A percentile compares a stretch with the other conserved stretches of the same genome.
These are phyloP conservation scores for Girardia tigrina DNA, from an alignment of 2,888 invertebrate species.

Conservation along the genomic window DNA sequence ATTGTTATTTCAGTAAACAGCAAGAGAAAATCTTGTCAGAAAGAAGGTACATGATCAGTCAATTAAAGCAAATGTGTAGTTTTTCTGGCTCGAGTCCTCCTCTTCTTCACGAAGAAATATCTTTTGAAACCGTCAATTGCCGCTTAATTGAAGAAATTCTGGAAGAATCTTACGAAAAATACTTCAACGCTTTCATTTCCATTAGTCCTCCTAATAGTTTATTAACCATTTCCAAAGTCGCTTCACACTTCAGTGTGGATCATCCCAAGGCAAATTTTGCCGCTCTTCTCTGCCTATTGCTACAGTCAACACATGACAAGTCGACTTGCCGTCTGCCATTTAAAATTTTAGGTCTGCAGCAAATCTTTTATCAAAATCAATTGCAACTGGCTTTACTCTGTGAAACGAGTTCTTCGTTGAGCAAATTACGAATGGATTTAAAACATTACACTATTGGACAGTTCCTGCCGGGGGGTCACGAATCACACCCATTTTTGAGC, in stretches of 20 bases:
- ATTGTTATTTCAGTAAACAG: not conserved
- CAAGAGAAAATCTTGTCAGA: not conserved
- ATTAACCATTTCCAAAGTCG: not conserved
- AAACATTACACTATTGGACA: not conserved
- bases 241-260: not conserved
- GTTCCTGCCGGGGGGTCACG: not conserved
- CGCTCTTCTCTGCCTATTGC: not conserved
- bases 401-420: not conserved
- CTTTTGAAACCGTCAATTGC: too few species aligned
- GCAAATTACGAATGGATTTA: not conserved
- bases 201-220: not conserved
- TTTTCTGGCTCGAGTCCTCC: not conserved
- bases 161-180: not conserved
- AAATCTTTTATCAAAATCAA: conserved; percentile 12
- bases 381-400: not conserved
- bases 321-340: not conserved
- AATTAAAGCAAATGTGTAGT: not conserved
- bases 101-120: not conserved
- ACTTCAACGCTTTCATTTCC: not conserved
- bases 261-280: not conserved
- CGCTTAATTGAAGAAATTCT: not conserved
- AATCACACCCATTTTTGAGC: not conserved
- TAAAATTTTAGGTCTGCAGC: not conserved
- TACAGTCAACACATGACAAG: not conserved
- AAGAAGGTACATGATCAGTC: not conserved